Base-by-base conservation (phyloP, 2,888 invertebrate species). In the Tanytarsus gracilentus region DNA sequence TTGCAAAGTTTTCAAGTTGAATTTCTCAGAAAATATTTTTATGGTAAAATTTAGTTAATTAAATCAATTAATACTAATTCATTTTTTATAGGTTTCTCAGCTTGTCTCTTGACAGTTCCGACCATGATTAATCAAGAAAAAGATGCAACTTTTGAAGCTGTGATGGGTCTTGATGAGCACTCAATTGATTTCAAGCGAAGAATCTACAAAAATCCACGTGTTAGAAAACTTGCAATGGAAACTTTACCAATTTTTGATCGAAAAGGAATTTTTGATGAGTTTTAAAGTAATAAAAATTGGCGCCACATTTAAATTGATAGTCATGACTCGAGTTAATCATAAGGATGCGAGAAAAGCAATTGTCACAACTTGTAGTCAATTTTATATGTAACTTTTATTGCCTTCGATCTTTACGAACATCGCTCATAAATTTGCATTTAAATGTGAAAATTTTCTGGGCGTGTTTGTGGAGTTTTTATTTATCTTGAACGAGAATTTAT, bases 231-330 rank as follows among this genome's bases (percentile, higher is more conserved):
- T 25, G 60, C 50, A 11, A 50, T 26, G 33, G n/a, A 49, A 21
- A 36, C 50, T 16, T 18, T 60, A 2, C 33, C 60, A 1, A 50
- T 30, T 6, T 21, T 60, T 7, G 60, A 60, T n/a, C 3, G 30
- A 21, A 59, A 49, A 49, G 59, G 59, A 48, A 21, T 59, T 30
- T 23, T 59, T 3, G 59, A 59, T 49, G 29, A 49, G 25, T 18
- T 49, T 16, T 58, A 21, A 50, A 52, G 11, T 52, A 18, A 52
- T 14, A n/a, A n/a, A n/a, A n/a, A n/a, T n/a, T n/a, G n/a, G n/a
- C n/a, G n/a, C n/a, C n/a, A n/a, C n/a, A n/a, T n/a, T n/a, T n/a
- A n/a, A n/a, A n/a, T n/a, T n/a, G n/a, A n/a, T n/a, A n/a, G n/a
- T n/a, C n/a, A n/a, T n/a, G n/a, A n/a, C n/a, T n/a, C n/a, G n/a